Evolutionary conservation across 2,113 vertebrate genomes (phyloP), one percentile per base, ranked within the genome.

Genomic region (Coreoperca whiteheadi): DNA sequence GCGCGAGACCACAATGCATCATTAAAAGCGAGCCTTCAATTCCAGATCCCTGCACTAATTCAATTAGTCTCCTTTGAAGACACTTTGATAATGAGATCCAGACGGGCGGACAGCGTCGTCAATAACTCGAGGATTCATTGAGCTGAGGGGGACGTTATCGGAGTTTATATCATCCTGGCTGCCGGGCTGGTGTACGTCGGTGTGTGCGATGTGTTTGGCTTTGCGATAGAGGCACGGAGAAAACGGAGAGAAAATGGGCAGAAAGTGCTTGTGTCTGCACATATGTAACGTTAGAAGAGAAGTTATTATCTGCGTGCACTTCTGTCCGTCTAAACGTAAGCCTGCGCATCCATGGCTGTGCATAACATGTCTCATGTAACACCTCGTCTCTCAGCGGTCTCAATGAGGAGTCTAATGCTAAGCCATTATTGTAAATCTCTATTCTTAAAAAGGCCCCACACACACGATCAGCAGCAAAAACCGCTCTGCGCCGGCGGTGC

Each of bases 41-140:
- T 84, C 77, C 79, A 80, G 23, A 82, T 54, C 53, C 61, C 53
- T 8, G 51, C 59, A 34, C 77, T 89, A 85, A 92, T 92, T 92
- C 88, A 88, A 85, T 89, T 89, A 91, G 90, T 82, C 83, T 89
- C 74, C 85, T 81, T 74, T 59, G 79, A 89, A 91, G 92, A 90
- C 89, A 77, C 86, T 88, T 79, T 90, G 85, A 91, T 91, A 85
- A 91, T 82, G 68, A 84, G 79, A 91, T 85, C 77, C 82, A 82
- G 89, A 89, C 83, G 54, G 69, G 69, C 12, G 18, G 74, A 83
- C 15, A 37, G 78, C 51, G 8, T 76, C 74, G 84, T 88, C 89
- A 91, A 91, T 93, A 91, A 91, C 72, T 53, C 8, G n/a, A 67
- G 79, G 68, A 88, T 80, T 87, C 81, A 87, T 60, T 37, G 86